phyloP scores from a whole-genome alignment of 2,797 vertebrate species.

The Chelonia mydas region DNA sequence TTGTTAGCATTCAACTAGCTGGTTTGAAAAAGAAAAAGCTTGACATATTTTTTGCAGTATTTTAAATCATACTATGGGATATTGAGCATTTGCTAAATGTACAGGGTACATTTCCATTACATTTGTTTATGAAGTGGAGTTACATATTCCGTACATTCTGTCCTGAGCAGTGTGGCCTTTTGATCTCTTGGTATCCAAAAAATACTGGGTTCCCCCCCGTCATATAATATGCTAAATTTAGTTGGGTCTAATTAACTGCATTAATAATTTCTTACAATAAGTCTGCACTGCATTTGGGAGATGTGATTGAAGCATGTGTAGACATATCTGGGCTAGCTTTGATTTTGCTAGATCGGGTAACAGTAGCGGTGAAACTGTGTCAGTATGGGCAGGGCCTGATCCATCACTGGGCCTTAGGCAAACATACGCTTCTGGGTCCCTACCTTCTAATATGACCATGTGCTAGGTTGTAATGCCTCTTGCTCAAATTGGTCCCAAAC shows the following conservation, averaged over 20 bases:
- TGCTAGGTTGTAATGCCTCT: background rate
- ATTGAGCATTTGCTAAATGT: background rate
- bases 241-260: background rate
- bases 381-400: background rate
- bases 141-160: background rate
- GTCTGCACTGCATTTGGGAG: background rate
- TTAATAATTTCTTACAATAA: background rate
- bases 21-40: background rate
- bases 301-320: background rate
- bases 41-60: background rate
- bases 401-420: background rate
- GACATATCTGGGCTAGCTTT: background rate
- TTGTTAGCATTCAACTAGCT: background rate
- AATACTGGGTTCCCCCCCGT: background rate
- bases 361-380: too few relatives aligned
- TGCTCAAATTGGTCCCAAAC: background rate
- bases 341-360: too few relatives aligned
- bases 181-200: background rate
- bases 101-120: background rate
- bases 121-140: background rate
- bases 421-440: background rate
- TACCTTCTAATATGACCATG: background rate
- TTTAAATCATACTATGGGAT: background rate
- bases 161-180: background rate
- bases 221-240: fast-evolving